Base-by-base conservation (phyloP, 2,888 invertebrate genomes). In the Orgyia antiqua region DNA sequence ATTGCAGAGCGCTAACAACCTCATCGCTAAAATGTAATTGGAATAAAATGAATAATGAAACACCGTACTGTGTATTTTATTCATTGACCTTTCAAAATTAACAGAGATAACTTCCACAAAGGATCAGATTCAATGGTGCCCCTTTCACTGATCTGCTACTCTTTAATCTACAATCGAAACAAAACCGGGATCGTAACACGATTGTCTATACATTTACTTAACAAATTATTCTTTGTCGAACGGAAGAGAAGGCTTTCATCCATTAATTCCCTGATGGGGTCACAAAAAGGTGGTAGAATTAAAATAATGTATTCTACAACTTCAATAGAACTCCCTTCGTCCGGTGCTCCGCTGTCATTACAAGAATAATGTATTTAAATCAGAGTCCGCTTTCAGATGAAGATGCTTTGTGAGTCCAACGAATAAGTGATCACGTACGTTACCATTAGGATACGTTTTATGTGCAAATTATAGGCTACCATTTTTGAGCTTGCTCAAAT, bases 121-220 rank as follows among this genome's bases (percentile, higher is more conserved):
- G 71, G 69, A 51, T 35, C 57, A 51, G 55, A 70, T 69, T 74
- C 68, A 78, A 77, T 77, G 72, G 74, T 69, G 41, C 62, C 69
- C 76, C 67, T 73, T 76, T 75, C 68, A 68, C 62, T 61, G 69
- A 78, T 71, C 65, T 69, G 68, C 72, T 66, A 78, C 79, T 79
- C 80, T 82, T 80, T 82, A 83, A 83, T 82, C 79, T 80, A 71
- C 66, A 68, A 77, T 77, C 77, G 79, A 82, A 83, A 83, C 84
- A 82, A 82, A 83, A 83, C 78, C 65, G 63, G 64, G 64, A 58
- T 69, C 72, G 68, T 80, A 83, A 83, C 82, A 69, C 78, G 79
- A 84, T 84, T 83, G 83, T 84, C 82, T 76, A 76, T 82, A 83
- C 83, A 86, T 86, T 86, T 84, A 86, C 84, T 86, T 86, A 84